Conservation (phyloP, 2,797 vertebrate genomes). For the Sebastiscus albofasciatus region DNA sequence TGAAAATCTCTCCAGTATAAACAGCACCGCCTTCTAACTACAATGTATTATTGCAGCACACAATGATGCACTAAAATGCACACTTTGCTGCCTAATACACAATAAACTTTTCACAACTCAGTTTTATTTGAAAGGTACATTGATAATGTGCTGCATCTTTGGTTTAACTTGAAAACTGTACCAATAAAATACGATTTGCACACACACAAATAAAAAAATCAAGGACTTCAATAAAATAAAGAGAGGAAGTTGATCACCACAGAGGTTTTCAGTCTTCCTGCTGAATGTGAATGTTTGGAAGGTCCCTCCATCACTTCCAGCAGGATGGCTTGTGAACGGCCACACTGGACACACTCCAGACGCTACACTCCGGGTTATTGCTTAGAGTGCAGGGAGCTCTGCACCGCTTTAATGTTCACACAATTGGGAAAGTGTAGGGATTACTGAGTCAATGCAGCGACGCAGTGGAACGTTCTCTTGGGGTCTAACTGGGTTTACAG, state of each 20-base stretch:
- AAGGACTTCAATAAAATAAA: not conserved
- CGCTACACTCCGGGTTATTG: conserved; percentile 15
- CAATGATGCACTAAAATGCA: not conserved
- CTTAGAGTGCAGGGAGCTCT: conserved; percentile 4
- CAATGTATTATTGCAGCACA: too few species aligned
- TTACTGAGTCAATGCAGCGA: too few species aligned
- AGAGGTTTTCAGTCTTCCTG: not conserved
- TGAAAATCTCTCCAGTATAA: too few species aligned
- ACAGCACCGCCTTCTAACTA: too few species aligned
- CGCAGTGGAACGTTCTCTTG: too few species aligned
- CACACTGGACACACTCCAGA: conserved; percentile 60
- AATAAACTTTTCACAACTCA: not conserved
- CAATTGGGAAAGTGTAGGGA: not conserved
- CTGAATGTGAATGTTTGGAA: not conserved
- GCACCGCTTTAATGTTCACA: conserved; percentile 1
- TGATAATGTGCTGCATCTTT: too few species aligned
- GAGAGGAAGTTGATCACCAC: not conserved
- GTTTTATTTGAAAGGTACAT: not conserved
- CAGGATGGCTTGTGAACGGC: conserved; percentile 19
- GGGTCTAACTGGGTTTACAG: too few species aligned
- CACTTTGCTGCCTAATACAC: not conserved
- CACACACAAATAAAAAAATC: not conserved
- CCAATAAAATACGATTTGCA: not conserved
- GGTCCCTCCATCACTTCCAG: not conserved
- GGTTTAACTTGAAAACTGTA: too few species aligned